Evolutionary conservation across 2,113 vertebrate species (phyloP), one percentile per base, ranked within the genome.

Genomic region (Neogale vison): DNA sequence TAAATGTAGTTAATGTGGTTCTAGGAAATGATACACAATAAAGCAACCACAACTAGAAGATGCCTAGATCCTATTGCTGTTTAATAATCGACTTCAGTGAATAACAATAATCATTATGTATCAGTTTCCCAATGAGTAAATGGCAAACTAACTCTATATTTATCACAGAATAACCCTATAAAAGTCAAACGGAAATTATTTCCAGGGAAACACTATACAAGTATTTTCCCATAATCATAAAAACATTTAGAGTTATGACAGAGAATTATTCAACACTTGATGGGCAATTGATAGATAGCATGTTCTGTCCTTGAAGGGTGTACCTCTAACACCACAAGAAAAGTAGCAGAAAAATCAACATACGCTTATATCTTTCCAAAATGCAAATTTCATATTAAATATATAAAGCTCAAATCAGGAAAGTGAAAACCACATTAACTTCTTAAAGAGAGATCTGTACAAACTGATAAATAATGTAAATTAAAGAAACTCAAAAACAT

Each of bases 51-150:
- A 88, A 47, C n/a, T 88, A 85, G 57, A 87, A 45, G n/a, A 87
- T 52, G 39, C 24, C 55, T 91, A 34, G 1, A 31, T 77, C 92
- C 21, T 89, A 86, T 4, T 90, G 23, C 39, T 85, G 18, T 6
- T 55, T 94, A 69, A 23, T 71, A 39, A 94, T 45, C 18, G 47
- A 61, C 39, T 89, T 65, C 23, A 21, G 15, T 90, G 77, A 96
- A 65, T 71, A 93, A 96, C 79, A 96, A 15, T 77, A 90, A 93
- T 96, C 52, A 88, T 93, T 95, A 94, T 45, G 39, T 79, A 24
- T 82, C 8, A 69, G 42, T 85, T 93, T 93, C 36, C 34, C 59
- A 90, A 11, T 93, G 55, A 90, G 26, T 81, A 76, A 97, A 45
- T 84, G 42, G 45, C 96, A 61, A 93, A 89, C 57, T 71, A 91